Evolutionary conservation across 2,797 vertebrate species (phyloP).

Genomic region (Darevskia nairensis): DNA sequence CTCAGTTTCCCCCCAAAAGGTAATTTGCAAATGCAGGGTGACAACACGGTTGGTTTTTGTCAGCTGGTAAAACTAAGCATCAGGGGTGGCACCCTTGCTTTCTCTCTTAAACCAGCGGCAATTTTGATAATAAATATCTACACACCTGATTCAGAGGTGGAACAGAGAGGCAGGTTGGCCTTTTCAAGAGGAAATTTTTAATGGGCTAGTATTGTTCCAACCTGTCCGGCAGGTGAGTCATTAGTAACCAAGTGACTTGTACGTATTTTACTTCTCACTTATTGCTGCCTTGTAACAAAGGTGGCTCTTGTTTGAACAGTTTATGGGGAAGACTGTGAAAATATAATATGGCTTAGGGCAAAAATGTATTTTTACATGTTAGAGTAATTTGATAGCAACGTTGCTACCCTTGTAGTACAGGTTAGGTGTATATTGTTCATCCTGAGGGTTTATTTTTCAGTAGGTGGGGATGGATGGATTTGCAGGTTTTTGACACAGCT

Average conservation of each 20-base stretch:
- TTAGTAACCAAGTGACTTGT: not conserved
- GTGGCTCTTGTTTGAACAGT: not conserved
- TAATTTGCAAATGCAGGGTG: slow-evolving; percentile 47
- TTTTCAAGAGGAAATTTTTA: not conserved
- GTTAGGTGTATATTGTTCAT: not conserved
- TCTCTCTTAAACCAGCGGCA: slow-evolving; percentile 51
- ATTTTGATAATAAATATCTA: not conserved
- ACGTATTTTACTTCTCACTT: not conserved
- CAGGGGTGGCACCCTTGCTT: slow-evolving; percentile 56
- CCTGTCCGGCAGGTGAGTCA: not conserved
- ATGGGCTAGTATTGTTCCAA: not conserved
- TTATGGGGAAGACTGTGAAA: not conserved
- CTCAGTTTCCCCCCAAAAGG: slow-evolving; percentile 55
- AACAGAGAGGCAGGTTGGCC: too few relatives aligned
- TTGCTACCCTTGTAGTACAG: not conserved
- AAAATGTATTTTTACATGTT: not conserved
- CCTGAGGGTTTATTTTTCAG: too few relatives aligned
- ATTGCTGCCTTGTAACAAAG: not conserved
- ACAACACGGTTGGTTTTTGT: slow-evolving; percentile 40
- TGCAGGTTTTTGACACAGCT: not conserved
- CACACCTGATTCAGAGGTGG: not conserved
- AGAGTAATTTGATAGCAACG: not conserved
- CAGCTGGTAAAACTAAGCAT: slow-evolving; percentile 49
- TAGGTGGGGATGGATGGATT: not conserved
- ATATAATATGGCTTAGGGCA: not conserved